Percentiles rank a stretch among this genome's conserved stretches.
These are phyloP conservation scores for Caradrina kadenii DNA, from an alignment of 2,888 invertebrate species.

Conservation along the genomic window DNA sequence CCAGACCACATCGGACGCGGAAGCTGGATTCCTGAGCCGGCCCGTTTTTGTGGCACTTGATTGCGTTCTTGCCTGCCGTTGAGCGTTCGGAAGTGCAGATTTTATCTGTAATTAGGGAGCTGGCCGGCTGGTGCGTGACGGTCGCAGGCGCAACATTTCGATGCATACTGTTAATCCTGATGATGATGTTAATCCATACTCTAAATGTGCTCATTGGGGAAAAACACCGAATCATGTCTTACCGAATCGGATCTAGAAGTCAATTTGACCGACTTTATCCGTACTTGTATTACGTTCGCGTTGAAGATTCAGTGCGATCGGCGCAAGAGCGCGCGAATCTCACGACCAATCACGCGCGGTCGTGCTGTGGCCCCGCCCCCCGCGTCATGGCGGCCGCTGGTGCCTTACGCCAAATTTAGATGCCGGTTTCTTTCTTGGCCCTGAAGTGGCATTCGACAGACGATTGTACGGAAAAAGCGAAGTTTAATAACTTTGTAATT, in stretches of 20 bases:
- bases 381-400: slow-evolving; percentile 86
- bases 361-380: slow-evolving; percentile 80
- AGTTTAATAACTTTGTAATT: slow-evolving; percentile 59
- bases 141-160: slow-evolving; percentile 68
- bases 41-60: slow-evolving; percentile 62
- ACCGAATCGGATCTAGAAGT: slow-evolving; percentile 36
- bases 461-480: slow-evolving; percentile 61
- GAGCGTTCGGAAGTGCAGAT: slow-evolving; percentile 77
- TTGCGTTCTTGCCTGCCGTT: slow-evolving; percentile 76
- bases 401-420: slow-evolving; percentile 87
- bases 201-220: slow-evolving; percentile 37
- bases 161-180: too few relatives aligned
- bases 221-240: slow-evolving; percentile 29
- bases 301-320: slow-evolving; percentile 74
- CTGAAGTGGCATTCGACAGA: slow-evolving; percentile 64
- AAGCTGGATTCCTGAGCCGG: slow-evolving; percentile 66
- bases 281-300: slow-evolving; percentile 58
- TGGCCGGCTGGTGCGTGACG: slow-evolving; percentile 75
- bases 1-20: slow-evolving; percentile 70
- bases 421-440: slow-evolving; percentile 75
- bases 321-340: slow-evolving; percentile 77
- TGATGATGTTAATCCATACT: slow-evolving; percentile 50
- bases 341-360: slow-evolving; percentile 84
- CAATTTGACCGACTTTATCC: slow-evolving; percentile 51
- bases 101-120: slow-evolving; percentile 83